phyloP scores from a whole-genome alignment of 2,888 invertebrate genomes.

The Trisateles emortualis region DNA sequence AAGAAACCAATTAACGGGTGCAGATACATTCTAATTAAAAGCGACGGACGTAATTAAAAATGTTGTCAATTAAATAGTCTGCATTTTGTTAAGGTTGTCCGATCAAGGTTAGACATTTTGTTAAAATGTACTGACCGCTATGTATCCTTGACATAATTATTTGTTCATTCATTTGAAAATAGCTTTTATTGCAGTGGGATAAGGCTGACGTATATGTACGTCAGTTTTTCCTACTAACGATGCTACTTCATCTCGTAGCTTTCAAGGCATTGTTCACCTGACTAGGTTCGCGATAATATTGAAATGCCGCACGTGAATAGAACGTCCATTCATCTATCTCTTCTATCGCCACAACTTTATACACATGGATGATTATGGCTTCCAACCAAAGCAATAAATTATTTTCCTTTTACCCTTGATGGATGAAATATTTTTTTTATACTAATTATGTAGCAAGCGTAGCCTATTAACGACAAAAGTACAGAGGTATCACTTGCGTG shows the following conservation, averaged over 20 bases:
- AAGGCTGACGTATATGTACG: slow-evolving; percentile 37
- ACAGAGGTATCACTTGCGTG: no score
- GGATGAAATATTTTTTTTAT: no score
- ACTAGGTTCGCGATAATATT: slow-evolving; percentile 80
- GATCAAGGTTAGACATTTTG: slow-evolving; percentile 48
- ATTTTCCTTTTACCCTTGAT: neutral
- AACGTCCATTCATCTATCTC: slow-evolving; percentile 68
- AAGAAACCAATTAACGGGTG: neutral
- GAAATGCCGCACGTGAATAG: slow-evolving; percentile 75
- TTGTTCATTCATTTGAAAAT: slow-evolving; percentile 44
- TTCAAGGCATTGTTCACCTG: slow-evolving; percentile 74
- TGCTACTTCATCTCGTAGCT: slow-evolving; percentile 70
- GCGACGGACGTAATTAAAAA: slow-evolving; percentile 21
- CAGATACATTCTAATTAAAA: neutral
- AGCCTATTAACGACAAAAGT: no score
- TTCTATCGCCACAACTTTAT: slow-evolving; percentile 54
- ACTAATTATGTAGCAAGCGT: no score
- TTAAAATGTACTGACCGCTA: slow-evolving; percentile 40
- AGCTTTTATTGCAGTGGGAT: slow-evolving; percentile 30
- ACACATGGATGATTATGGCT: slow-evolving; percentile 45
- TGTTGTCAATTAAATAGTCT: slow-evolving; percentile 36
- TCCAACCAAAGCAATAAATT: neutral
- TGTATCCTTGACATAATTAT: slow-evolving; percentile 63
- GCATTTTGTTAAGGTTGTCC: slow-evolving; percentile 41
- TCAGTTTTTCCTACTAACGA: slow-evolving; percentile 66